These are phyloP conservation scores for Chelonoidis abingdonii DNA, from an alignment of 2,113 vertebrate species.

Conservation along the genomic window DNA sequence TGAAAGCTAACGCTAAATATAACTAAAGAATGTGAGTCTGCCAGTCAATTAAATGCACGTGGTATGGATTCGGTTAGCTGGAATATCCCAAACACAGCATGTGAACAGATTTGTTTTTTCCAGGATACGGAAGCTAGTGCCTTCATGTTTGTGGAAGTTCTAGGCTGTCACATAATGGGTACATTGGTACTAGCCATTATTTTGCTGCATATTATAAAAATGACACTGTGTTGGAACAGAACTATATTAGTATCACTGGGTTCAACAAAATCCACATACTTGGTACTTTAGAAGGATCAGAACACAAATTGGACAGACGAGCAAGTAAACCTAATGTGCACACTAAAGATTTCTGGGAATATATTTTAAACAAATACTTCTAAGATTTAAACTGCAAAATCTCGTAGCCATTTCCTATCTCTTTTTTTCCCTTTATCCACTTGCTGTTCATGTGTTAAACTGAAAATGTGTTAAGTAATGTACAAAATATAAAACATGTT, in stretches of 20 bases:
- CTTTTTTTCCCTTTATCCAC: not conserved
- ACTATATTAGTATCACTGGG: not conserved
- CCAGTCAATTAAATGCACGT: not conserved
- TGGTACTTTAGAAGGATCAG: not conserved
- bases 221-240: not conserved
- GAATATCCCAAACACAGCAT: not conserved
- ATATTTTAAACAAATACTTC: not conserved
- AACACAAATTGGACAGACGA: not conserved
- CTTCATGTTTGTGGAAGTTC: not conserved
- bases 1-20: not conserved
- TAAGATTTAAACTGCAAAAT: conserved; percentile 14
- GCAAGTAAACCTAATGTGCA: not conserved
- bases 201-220: not conserved
- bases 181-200: not conserved
- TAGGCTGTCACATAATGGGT: not conserved
- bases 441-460: not conserved
- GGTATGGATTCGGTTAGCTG: not conserved
- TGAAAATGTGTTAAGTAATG: not conserved
- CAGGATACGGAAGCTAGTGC: not conserved
- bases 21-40: not conserved
- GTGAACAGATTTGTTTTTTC: not conserved
- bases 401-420: not conserved
- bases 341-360: not conserved
- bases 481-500: not conserved
- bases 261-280: not conserved